A percentile compares a stretch with the other conserved stretches of the same genome.
phyloP scores from a whole-genome alignment of 2,888 invertebrate species.

The Dusona sp. region DNA sequence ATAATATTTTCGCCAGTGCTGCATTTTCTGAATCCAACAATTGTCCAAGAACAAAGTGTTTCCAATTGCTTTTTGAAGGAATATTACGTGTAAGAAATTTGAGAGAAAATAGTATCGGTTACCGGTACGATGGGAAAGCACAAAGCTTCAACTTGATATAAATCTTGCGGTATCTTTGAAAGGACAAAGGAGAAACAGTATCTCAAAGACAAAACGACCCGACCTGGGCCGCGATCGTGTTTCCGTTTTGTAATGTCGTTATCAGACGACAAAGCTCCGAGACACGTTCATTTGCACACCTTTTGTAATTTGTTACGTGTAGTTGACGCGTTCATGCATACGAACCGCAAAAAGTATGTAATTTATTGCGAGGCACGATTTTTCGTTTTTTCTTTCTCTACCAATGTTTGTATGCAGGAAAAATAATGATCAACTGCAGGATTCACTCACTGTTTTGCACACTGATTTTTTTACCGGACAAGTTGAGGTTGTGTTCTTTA shows the following conservation, averaged over 20 bases:
- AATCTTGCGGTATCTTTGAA: slow-evolving; percentile 5
- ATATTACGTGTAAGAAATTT: not conserved
- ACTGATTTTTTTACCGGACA: slow-evolving; percentile 37
- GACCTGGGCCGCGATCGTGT: slow-evolving; percentile 36
- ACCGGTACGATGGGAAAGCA: not conserved
- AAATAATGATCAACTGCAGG: slow-evolving; percentile 3
- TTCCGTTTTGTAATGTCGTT: not conserved
- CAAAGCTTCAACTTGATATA: slow-evolving; percentile 1
- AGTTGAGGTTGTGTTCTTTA: not conserved
- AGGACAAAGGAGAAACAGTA: not conserved
- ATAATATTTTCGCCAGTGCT: not conserved
- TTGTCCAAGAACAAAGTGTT: not conserved
- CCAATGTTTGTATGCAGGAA: slow-evolving; percentile 17
- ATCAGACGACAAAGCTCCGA: slow-evolving; percentile 38
- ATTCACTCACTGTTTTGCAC: slow-evolving; percentile 5
- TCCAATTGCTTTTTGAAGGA: not conserved
- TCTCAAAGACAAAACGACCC: not conserved
- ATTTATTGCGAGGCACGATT: slow-evolving; percentile 30
- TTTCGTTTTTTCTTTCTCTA: slow-evolving; percentile 22
- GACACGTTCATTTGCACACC: slow-evolving; percentile 28
- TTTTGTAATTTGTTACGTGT: slow-evolving; percentile 57
- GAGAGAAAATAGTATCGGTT: not conserved
- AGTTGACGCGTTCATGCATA: slow-evolving; percentile 7
- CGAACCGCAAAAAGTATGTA: slow-evolving; percentile 18
- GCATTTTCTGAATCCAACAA: not conserved